Evolutionary conservation across 2,797 vertebrate genomes (phyloP).

Genomic region (Calcarius lapponicus): DNA sequence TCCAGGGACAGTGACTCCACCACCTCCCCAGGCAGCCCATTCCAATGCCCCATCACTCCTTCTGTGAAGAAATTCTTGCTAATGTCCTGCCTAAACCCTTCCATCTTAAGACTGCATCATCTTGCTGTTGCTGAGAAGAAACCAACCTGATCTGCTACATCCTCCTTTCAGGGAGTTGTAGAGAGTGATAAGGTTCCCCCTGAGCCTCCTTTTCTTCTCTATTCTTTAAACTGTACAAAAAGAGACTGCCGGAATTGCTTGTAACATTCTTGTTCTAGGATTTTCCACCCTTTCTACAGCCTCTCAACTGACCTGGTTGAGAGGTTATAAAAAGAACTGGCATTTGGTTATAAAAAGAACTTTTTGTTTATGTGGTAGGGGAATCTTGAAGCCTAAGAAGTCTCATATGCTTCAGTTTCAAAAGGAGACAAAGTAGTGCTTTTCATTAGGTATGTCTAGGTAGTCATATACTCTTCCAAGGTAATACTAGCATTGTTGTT

Average conservation of each 20-base stretch:
- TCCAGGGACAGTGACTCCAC: neutral
- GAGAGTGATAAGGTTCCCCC: neutral
- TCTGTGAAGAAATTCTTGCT: neutral
- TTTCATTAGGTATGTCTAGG: neutral
- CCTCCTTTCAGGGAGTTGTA: neutral
- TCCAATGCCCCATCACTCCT: neutral
- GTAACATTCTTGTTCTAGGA: neutral
- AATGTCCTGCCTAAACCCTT: neutral
- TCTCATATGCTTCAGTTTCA: neutral
- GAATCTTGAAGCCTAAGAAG: neutral
- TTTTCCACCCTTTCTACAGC: neutral
- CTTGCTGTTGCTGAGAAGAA: neutral
- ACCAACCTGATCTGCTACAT: accelerated
- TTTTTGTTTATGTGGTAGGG: neutral
- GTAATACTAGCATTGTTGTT: neutral
- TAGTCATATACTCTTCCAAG: neutral
- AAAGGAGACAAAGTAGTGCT: neutral
- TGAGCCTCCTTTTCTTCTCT: neutral
- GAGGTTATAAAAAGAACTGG: neutral
- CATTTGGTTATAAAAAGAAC: neutral
- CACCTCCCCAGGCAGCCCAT: neutral
- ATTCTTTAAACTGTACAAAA: neutral
- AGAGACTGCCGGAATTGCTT: neutral
- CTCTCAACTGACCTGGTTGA: neutral
- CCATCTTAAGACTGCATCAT: neutral